Conservation (phyloP, 2,113 vertebrate species). For the Globicephala melas region DNA sequence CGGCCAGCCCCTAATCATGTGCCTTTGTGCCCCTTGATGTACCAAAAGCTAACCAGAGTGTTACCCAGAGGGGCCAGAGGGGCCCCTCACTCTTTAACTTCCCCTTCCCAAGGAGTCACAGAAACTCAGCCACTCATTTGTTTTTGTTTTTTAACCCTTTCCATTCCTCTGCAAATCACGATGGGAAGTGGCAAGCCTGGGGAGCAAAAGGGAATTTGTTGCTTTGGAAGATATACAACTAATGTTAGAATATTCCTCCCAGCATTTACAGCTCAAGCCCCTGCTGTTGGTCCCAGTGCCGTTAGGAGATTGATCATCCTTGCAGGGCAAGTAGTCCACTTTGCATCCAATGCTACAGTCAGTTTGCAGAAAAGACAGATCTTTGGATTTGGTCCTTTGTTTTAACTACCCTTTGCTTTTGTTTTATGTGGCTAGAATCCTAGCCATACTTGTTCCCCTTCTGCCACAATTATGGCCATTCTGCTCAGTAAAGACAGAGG, state of each 20-base stretch:
- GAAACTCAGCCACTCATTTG: not conserved
- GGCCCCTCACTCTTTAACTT: not conserved
- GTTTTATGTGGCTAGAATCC: not conserved
- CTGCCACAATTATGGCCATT: not conserved
- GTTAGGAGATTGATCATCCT: not conserved
- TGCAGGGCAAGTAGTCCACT: not conserved
- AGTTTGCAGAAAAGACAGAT: not conserved
- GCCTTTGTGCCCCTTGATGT: not conserved
- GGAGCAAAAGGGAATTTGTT: not conserved
- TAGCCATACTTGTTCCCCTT: not conserved
- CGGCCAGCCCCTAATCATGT: not conserved
- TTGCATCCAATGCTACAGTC: not conserved
- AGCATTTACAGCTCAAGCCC: not conserved
- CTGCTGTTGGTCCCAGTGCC: not conserved
- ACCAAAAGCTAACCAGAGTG: not conserved
- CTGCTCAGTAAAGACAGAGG: not conserved
- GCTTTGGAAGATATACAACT: conserved; percentile 11
- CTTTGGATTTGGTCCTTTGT: conserved; percentile 10
- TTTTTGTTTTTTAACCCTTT: not conserved
- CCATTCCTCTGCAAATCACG: not conserved
- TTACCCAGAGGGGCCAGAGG: not conserved
- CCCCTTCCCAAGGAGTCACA: not conserved
- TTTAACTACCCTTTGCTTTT: not conserved
- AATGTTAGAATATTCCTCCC: not conserved
- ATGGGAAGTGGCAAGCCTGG: not conserved